phyloP scores from a whole-genome alignment of 2,797 vertebrate species.

The Pogoniulus pusillus region DNA sequence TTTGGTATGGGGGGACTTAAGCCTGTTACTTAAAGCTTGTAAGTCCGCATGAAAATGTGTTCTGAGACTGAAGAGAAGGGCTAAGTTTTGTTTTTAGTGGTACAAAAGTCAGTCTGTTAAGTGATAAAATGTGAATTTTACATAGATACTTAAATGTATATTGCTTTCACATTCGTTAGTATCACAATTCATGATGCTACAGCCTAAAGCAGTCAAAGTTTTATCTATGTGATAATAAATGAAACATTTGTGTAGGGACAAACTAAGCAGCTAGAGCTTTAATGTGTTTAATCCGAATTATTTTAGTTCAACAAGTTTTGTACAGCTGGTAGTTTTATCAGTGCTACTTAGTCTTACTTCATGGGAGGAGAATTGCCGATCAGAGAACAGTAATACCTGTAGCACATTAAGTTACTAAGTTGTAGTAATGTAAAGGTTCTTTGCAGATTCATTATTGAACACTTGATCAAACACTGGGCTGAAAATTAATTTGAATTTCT shows the following conservation, averaged over 20 bases:
- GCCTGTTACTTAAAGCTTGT: background rate
- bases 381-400: background rate
- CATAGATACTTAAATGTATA: background rate
- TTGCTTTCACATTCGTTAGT: background rate
- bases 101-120: background rate
- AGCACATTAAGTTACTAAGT: background rate
- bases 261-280: background rate
- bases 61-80: background rate
- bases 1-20: background rate
- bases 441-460: background rate
- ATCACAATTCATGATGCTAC: background rate
- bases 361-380: background rate
- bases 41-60: background rate
- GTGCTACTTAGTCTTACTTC: background rate
- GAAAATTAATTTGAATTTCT: constrained; percentile 2
- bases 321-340: background rate
- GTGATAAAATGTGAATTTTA: background rate
- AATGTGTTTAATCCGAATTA: background rate
- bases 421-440: background rate
- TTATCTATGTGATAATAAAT: background rate
- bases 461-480: background rate
- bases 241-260: background rate
- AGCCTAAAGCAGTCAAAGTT: background rate
- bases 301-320: constrained; percentile 18
- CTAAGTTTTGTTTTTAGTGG: background rate